Evolutionary conservation across 2,113 vertebrate genomes (phyloP).

Genomic region (Columba livia): DNA sequence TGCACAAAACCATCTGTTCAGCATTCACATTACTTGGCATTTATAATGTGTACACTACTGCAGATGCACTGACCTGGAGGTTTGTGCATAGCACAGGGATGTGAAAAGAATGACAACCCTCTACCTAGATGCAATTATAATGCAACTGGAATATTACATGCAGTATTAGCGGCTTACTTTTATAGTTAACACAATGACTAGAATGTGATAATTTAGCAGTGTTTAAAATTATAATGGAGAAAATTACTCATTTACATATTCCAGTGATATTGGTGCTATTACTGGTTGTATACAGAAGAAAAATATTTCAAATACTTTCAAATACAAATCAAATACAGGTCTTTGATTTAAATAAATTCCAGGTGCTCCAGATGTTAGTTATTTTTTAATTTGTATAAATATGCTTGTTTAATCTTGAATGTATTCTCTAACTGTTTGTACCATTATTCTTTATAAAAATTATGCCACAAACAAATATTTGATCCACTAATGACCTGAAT

Average conservation of each 20-base stretch:
- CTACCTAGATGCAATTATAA: neutral
- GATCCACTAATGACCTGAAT: neutral
- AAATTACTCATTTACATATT: neutral
- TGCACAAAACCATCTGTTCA: conserved; percentile 16
- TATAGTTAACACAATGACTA: neutral
- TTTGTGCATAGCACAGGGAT: neutral
- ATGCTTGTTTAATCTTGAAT: neutral
- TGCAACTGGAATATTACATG: neutral
- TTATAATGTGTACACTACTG: neutral
- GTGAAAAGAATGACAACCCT: neutral
- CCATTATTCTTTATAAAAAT: neutral
- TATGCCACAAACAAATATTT: neutral
- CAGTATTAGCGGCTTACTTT: neutral
- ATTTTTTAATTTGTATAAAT: neutral
- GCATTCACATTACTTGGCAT: conserved; percentile 4
- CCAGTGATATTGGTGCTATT: neutral
- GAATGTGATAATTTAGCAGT: neutral
- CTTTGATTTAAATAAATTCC: neutral
- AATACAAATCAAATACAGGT: too few relatives aligned
- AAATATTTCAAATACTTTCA: neutral
- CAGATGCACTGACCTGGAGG: conserved; percentile 25
- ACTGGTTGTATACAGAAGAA: neutral
- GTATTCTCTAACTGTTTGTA: neutral
- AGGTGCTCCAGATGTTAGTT: neutral
- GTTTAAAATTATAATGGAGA: neutral